Evolutionary conservation across 2,113 vertebrate species (phyloP).

Genomic region (Kryptolebias marmoratus): DNA sequence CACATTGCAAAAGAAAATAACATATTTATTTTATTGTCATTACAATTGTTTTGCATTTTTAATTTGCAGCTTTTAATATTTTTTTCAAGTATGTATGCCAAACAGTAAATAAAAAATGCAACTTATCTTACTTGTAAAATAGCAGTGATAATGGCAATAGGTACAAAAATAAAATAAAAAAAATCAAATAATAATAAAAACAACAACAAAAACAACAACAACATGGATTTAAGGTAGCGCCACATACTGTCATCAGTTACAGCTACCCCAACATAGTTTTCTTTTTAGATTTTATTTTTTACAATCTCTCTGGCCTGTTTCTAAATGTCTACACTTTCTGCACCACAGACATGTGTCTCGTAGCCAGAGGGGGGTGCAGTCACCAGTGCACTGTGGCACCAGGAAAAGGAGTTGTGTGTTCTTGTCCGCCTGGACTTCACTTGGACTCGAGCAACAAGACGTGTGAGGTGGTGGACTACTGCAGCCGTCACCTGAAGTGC

Average conservation of each 20-base stretch:
- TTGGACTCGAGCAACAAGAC: slow-evolving; percentile 90
- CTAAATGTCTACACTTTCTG: slow-evolving; percentile 21
- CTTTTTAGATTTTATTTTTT: not conserved
- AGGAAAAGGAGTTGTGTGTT: slow-evolving; percentile 91
- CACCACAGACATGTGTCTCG: slow-evolving; percentile 87
- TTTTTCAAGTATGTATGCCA: too few species aligned
- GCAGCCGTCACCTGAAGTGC: slow-evolving; percentile 90
- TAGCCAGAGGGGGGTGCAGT: slow-evolving; percentile 95
- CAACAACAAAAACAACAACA: too few species aligned
- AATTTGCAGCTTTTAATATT: too few species aligned
- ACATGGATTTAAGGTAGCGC: too few species aligned
- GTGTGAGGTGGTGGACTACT: slow-evolving; percentile 93
- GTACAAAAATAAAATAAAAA: too few species aligned
- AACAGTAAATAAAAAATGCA: too few species aligned
- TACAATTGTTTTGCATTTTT: not conserved
- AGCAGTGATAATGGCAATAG: too few species aligned
- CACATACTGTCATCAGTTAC: too few species aligned
- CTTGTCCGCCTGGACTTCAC: slow-evolving; percentile 89
- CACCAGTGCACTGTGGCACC: slow-evolving; percentile 94
- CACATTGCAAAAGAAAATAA: not conserved
- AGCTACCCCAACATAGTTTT: not conserved
- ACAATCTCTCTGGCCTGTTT: not conserved
- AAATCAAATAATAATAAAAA: too few species aligned
- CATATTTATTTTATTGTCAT: not conserved
- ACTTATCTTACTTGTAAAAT: too few species aligned